Percentiles rank a stretch among this genome's conserved stretches.
Conservation (phyloP, 2,888 invertebrate species). For the Hyposoter dolosus region DNA sequence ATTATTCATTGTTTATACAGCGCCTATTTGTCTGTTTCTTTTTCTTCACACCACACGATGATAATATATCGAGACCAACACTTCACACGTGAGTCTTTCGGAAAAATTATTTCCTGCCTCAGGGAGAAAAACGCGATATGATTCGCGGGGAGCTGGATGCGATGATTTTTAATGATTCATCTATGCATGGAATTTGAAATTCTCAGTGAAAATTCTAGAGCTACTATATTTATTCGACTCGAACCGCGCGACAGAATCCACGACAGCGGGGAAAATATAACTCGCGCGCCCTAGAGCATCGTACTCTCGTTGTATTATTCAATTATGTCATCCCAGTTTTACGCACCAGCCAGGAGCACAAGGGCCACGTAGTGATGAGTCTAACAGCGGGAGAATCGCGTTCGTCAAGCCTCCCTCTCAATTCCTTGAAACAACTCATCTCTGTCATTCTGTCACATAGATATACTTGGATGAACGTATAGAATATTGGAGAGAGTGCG, state of each 20-base stretch:
- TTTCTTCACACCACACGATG: conserved; percentile 11
- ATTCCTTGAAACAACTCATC: conserved; percentile 43
- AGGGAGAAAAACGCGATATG: too few species aligned
- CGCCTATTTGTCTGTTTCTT: conserved; percentile 16
- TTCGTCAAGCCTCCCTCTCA: conserved; percentile 53
- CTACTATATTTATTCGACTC: background rate
- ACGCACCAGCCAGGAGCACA: conserved; percentile 75
- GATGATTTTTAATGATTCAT: background rate
- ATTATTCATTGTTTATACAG: conserved; percentile 41
- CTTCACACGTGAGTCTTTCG: conserved; percentile 68
- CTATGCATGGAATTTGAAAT: background rate
- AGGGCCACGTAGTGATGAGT: conserved; percentile 11
- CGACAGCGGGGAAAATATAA: conserved; percentile 70
- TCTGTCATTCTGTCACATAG: conserved; percentile 42
- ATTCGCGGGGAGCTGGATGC: background rate
- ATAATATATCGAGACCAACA: conserved; percentile 59
- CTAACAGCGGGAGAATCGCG: conserved; percentile 33
- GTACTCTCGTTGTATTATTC: conserved; percentile 82
- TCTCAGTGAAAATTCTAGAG: background rate
- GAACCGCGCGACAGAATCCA: conserved; percentile 58
- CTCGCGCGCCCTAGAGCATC: conserved; percentile 62
- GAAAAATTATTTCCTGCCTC: background rate
- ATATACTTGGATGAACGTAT: conserved; percentile 58
- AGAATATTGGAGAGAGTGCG: conserved; percentile 64
- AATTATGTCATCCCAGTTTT: conserved; percentile 84